Conservation (phyloP, 2,113 vertebrate species). For the Lynx canadensis region DNA sequence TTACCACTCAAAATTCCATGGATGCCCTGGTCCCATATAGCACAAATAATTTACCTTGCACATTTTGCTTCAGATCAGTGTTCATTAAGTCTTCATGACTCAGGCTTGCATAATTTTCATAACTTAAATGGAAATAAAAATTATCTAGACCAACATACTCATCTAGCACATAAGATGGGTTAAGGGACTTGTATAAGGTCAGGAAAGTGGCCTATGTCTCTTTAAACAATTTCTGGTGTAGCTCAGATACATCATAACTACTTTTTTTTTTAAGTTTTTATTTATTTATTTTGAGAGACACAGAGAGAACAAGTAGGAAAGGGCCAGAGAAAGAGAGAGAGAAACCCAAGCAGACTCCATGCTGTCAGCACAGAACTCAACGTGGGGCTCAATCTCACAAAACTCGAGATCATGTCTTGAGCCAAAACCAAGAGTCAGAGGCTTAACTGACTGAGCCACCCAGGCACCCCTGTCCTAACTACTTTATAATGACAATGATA, state of each 20-base stretch:
- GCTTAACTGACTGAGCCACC: no score
- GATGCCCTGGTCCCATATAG: neutral
- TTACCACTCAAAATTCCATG: neutral
- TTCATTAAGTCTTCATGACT: neutral
- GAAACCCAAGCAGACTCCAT: no score
- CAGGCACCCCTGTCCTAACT: neutral
- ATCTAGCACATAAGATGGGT: neutral
- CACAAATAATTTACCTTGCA: neutral
- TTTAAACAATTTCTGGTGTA: neutral
- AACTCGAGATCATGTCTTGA: no score
- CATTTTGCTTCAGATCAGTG: neutral
- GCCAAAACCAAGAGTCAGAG: no score
- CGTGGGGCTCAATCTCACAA: no score
- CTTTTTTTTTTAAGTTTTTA: neutral
- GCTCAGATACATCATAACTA: neutral
- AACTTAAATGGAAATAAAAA: slow-evolving; percentile 14
- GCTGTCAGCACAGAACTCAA: no score
- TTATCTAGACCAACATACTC: neutral
- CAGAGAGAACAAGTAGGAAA: no score
- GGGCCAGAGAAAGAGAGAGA: no score
- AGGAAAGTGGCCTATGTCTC: neutral
- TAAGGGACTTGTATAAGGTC: neutral
- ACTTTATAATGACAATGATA: neutral
- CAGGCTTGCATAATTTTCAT: slow-evolving; percentile 13
- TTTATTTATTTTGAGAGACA: no score